These are phyloP conservation scores for Sitobion miscanthi DNA, from an alignment of 1,140 invertebrate genomes.

Conservation along the genomic window DNA sequence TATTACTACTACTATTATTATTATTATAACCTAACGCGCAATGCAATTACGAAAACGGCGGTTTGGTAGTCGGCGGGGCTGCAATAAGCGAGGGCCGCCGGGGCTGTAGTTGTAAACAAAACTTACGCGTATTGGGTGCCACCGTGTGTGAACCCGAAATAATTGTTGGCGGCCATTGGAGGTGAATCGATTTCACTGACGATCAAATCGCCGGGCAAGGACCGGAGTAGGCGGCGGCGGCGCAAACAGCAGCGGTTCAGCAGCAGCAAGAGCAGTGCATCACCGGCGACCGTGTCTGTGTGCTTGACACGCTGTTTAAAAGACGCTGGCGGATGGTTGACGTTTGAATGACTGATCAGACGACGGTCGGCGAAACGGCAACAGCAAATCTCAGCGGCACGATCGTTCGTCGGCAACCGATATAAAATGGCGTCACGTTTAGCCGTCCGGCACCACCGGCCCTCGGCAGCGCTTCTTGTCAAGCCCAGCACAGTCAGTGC, in stretches of 20 bases:
- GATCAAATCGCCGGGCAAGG: neutral
- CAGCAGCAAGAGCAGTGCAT: conserved; percentile 20
- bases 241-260: neutral
- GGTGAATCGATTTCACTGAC: neutral
- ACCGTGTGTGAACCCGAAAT: conserved; percentile 89
- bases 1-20: neutral
- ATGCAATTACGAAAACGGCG: neutral
- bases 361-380: neutral
- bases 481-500: neutral
- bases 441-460: conserved; percentile 10
- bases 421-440: conserved; percentile 38
- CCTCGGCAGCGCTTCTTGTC: neutral
- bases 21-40: neutral
- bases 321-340: neutral
- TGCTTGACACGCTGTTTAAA: neutral
- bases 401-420: neutral
- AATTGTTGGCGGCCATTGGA: conserved; percentile 87
- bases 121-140: conserved; percentile 88
- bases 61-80: neutral
- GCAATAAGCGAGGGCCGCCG: no score
- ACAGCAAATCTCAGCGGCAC: accelerated
- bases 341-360: neutral
- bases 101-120: no score
- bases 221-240: neutral
- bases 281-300: neutral